Base-by-base conservation (phyloP, 2,888 invertebrate genomes). In the Criorhina ranunculi region DNA sequence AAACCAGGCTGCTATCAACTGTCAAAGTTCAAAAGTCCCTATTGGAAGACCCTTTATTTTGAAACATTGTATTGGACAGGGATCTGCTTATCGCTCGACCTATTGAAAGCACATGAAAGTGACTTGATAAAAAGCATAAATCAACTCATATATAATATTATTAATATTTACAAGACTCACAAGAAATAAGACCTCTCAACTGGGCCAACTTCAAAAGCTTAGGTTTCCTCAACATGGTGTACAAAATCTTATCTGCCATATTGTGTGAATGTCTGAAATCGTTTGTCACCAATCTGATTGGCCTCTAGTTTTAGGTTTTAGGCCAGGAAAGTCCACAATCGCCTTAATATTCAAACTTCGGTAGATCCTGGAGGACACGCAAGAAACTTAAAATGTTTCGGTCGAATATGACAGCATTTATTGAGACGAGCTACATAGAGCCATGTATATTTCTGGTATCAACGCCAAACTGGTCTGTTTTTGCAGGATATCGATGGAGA, bases 391-490 rank as follows among this genome's bases (percentile, higher is more conserved):
- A 5, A 33, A 33, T 33, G 7, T 33, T 33, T 40, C n/a, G n/a
- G n/a, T 12, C 8, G 40, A 11, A 12, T 12, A 40, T 40, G 40
- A n/a, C n/a, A 40, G 40, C 40, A 40, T 40, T 12, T 40, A 40
- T 40, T n/a, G 40, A 40, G 40, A 40, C 40, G n/a, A 40, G 40
- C 40, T 40, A n/a, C n/a, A n/a, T n/a, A n/a, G n/a, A n/a, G n/a
- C n/a, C n/a, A n/a, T n/a, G n/a, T n/a, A n/a, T n/a, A 40, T 40
- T 40, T 40, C n/a, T 40, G n/a, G n/a, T n/a, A 40, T 40, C 40
- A 11, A 11, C n/a, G 40, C 40, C 40, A 40, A 40, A 40, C n/a
- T 40, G 1, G 40, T n/a, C n/a, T 1, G n/a, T 1, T 5, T 12
- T 11, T 40, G 5, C n/a, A 40, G 40, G n/a, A 40, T 12, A n/a